phyloP scores from a whole-genome alignment of 1,140 invertebrate genomes.

The Calephelis nemesis region DNA sequence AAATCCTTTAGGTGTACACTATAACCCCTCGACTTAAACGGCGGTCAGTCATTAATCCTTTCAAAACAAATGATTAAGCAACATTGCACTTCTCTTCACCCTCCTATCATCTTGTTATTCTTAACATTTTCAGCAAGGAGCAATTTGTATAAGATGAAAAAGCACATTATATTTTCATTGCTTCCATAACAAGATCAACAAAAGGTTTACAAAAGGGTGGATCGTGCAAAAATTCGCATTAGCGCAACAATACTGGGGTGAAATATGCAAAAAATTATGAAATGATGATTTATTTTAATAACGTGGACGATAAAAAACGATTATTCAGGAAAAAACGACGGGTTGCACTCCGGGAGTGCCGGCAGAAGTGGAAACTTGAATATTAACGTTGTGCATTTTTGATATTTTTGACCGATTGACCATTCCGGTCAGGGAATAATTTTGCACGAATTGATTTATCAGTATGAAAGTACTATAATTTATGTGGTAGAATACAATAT shows the following conservation, averaged over 20 bases:
- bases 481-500: no score
- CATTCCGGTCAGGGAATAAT: no score
- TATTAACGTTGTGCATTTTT: no score
- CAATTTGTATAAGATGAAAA: slow-evolving; percentile 63
- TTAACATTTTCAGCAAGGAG: slow-evolving; percentile 48
- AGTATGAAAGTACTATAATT: no score
- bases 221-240: slow-evolving; percentile 51
- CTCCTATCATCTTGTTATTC: slow-evolving; percentile 47
- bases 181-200: slow-evolving; percentile 44
- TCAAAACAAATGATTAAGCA: slow-evolving; percentile 55
- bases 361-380: no score
- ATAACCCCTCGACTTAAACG: neutral
- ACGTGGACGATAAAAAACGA: no score
- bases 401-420: no score
- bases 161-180: slow-evolving; percentile 52
- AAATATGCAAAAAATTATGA: neutral
- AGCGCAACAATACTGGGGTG: slow-evolving; percentile 40
- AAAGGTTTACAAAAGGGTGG: slow-evolving; percentile 43
- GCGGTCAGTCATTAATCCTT: slow-evolving; percentile 25
- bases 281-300: neutral
- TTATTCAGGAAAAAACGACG: no score
- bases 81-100: slow-evolving; percentile 49
- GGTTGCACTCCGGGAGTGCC: no score
- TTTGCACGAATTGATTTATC: no score
- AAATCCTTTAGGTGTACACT: no score